Conservation (phyloP, 2,888 invertebrate genomes). For the Lutraria lutraria region DNA sequence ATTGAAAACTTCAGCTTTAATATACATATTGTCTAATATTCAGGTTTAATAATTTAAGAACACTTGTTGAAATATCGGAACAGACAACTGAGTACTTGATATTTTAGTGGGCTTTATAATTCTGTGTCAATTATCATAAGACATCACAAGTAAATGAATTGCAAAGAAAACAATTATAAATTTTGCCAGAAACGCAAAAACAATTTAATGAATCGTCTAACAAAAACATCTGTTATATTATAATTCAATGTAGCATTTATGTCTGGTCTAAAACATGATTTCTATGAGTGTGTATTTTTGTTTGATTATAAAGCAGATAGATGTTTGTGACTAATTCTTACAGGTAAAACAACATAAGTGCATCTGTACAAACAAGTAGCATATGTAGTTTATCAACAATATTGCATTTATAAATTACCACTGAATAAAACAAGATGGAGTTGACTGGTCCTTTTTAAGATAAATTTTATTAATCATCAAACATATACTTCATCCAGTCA, state of each 20-base stretch:
- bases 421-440: no score
- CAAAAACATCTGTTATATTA: neutral
- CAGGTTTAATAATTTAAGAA: no score
- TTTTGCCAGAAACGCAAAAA: neutral
- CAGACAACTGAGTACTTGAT: no score
- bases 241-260: neutral
- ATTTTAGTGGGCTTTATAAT: no score
- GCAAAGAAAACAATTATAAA: slow-evolving; percentile 5
- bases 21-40: no score
- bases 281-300: neutral
- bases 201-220: neutral
- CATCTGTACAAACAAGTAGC: neutral
- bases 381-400: neutral
- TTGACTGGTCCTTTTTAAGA: no score
- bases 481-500: no score
- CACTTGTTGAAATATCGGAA: no score
- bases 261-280: neutral
- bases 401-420: neutral
- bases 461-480: no score
- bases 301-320: neutral
- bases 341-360: neutral
- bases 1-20: no score
- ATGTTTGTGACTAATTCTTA: neutral
- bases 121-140: neutral
- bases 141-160: neutral